Base-by-base conservation (phyloP, 92 coral and sea anemone genomes). In the Heteractis magnifica region DNA sequence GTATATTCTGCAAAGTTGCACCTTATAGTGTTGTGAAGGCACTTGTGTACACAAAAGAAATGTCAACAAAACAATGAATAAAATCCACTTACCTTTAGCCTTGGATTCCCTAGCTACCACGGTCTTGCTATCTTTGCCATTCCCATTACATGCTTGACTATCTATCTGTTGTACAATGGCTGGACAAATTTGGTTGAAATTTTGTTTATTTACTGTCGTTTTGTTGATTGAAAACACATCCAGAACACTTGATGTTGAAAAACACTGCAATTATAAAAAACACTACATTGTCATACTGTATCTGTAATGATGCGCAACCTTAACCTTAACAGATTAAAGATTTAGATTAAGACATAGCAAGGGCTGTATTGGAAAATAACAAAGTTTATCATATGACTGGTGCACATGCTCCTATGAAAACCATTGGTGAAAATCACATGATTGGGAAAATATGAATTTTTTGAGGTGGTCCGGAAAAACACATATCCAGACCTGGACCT, bases 111-210 rank as follows among this genome's bases (percentile, higher is more conserved):
- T 82, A 26, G 20, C 20, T 6, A 12, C 53, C 19, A 12, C 19
- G 41, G 59, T 44, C 11, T 83, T 52, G 19, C 72, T 75, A 16
- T 62, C 78, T 44, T 44, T 53, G 51, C n/a, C 79, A 50, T 89
- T 68, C 12, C 14, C 80, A 14, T 15, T 41, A 81, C 98, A 96
- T 4, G 83, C 80, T 15, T 89, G 88, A 81, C 94, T 93, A 55
- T 93, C 97, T 56, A 94, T 85, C 79, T 96, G 99, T 44, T 96
- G 91, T 73, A 96, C 97, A 62, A 96, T 81, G 5, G 97, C 98
- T 23, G 99, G 99, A 48, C 99, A 96, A 15, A 96, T 75, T 51
- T 58, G 76, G 79, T 89, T 81, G 74, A 93, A 93, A 49, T 18
- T 53, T n/a, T 76, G 62, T 56, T 55, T 85, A 64, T 87, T 51